Conservation (phyloP, 1,140 invertebrate genomes). For the Drosophila bocki region DNA sequence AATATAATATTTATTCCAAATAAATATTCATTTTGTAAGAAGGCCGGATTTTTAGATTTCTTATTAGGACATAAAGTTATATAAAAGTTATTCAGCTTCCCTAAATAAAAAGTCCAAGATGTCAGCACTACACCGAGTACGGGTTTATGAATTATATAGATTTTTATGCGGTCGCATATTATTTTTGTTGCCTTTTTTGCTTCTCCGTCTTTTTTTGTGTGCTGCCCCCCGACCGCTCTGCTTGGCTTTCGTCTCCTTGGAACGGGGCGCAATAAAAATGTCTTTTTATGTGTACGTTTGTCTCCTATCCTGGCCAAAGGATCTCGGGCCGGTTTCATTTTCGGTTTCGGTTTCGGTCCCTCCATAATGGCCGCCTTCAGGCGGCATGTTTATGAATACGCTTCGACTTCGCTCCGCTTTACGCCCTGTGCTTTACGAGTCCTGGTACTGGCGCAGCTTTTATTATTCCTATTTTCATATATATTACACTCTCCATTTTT, state of each 20-base stretch:
- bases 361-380: conserved; percentile 43
- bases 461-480: conserved; percentile 57
- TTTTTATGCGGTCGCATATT: conserved; percentile 83
- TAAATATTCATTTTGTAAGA: not conserved
- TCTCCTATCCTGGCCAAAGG: conserved; percentile 42
- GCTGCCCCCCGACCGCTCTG: conserved; percentile 16
- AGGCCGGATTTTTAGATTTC: not conserved
- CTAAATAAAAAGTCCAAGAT: not conserved
- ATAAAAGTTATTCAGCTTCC: not conserved
- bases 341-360: conserved; percentile 42
- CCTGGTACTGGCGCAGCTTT: conserved; percentile 43
- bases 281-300: conserved; percentile 70
- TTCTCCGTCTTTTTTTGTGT: conserved; percentile 52
- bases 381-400: conserved; percentile 55
- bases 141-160: conserved; percentile 82
- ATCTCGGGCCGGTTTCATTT: conserved; percentile 52
- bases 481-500: conserved; percentile 51
- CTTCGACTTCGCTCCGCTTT: conserved; percentile 26
- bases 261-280: conserved; percentile 69
- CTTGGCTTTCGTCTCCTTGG: conserved; percentile 34
- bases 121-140: conserved; percentile 32
- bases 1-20: no score
- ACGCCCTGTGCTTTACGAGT: conserved; percentile 50
- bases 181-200: conserved; percentile 73
- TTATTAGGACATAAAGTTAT: not conserved